Evolutionary conservation across 2,888 invertebrate species (phyloP).

Genomic region (Tetramorium bicarinatum): DNA sequence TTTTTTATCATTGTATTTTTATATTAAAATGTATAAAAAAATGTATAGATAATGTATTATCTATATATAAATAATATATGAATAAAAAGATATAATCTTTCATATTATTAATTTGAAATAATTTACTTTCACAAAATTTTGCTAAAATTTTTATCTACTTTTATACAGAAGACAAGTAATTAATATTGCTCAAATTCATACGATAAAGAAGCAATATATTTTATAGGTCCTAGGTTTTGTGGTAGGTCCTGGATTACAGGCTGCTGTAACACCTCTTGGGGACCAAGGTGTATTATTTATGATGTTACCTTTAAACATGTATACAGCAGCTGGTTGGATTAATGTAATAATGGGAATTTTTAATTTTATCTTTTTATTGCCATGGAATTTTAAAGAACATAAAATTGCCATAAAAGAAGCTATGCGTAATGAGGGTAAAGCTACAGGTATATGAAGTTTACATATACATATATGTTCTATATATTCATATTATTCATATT

Average conservation of each 20-base stretch:
- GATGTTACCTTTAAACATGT: slow-evolving; percentile 92
- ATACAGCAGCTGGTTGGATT: slow-evolving; percentile 95
- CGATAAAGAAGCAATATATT: slow-evolving; percentile 5
- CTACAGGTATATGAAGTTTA: slow-evolving; percentile 86
- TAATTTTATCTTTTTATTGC: slow-evolving; percentile 92
- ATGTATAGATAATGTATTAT: too few species aligned
- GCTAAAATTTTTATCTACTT: not conserved
- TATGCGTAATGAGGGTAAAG: slow-evolving; percentile 91
- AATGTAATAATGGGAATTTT: slow-evolving; percentile 92
- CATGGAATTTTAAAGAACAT: slow-evolving; percentile 91
- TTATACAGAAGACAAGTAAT: not conserved
- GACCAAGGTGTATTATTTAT: slow-evolving; percentile 89
- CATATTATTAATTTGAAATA: not conserved
- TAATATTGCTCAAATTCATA: not conserved
- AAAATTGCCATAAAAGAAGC: slow-evolving; percentile 93
- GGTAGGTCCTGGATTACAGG: slow-evolving; percentile 94
- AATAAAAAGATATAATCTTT: slow-evolving; percentile 13
- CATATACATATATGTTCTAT: not conserved
- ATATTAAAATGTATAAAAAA: not conserved
- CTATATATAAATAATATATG: not conserved
- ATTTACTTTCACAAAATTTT: not conserved
- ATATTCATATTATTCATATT: not conserved
- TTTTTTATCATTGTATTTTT: slow-evolving; percentile 1
- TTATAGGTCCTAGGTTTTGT: slow-evolving; percentile 92
- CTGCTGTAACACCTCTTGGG: slow-evolving; percentile 93